Conservation (phyloP, 37 sponge, comb jelly and placozoan genomes). For the Spongia lamella region DNA sequence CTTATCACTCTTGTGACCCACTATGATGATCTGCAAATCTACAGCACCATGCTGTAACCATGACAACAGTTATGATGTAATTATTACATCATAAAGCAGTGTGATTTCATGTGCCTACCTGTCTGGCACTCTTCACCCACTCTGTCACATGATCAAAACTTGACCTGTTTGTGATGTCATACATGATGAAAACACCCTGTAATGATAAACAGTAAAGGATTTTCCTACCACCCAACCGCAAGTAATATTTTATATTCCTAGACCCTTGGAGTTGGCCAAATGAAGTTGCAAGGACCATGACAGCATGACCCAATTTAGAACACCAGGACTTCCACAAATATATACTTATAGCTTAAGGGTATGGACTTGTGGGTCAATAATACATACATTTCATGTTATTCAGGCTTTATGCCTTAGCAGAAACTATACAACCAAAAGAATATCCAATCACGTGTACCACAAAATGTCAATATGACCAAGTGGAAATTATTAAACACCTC, state of each 20-base stretch:
- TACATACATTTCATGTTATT: background rate
- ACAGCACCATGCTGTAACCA: slow-evolving; percentile 51
- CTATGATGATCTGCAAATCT: slow-evolving; percentile 40
- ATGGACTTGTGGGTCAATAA: background rate
- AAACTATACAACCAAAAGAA: background rate
- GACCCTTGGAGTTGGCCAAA: too few species aligned
- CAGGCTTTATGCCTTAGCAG: background rate
- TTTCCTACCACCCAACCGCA: too few species aligned
- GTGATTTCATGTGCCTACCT: too few species aligned
- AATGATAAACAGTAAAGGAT: too few species aligned
- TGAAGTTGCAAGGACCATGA: too few species aligned
- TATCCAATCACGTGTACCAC: background rate
- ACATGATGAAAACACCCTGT: slow-evolving; percentile 72
- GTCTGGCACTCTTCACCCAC: slow-evolving; percentile 37
- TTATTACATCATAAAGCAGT: too few species aligned
- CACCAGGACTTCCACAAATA: too few species aligned
- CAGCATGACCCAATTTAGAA: too few species aligned
- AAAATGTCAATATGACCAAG: background rate
- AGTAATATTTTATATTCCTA: too few species aligned
- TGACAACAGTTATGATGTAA: too few species aligned
- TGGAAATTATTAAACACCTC: background rate
- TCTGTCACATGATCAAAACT: slow-evolving; percentile 48
- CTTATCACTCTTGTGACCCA: slow-evolving; percentile 80
- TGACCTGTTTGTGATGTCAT: slow-evolving; percentile 66
- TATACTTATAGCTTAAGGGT: too few species aligned